Percentiles rank a stretch among this genome's conserved stretches.
Conservation (phyloP, 2,113 vertebrate genomes). For the Coregonus clupeaformis region DNA sequence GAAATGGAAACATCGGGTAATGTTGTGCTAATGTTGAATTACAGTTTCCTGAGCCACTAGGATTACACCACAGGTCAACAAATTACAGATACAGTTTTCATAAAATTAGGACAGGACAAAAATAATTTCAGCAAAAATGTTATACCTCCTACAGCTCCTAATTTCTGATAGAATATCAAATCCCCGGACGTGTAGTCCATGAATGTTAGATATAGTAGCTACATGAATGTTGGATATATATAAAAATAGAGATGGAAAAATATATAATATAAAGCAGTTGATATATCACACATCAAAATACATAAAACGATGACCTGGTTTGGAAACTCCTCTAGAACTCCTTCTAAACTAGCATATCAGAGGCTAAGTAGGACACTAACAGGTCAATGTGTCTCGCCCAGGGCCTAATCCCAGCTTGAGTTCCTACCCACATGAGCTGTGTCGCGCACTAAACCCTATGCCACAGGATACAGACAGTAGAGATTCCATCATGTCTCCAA, state of each 20-base stretch:
- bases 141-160: background rate
- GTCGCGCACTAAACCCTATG: constrained; percentile 1
- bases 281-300: no score
- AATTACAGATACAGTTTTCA: background rate
- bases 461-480: constrained; percentile 20
- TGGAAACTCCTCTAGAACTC: background rate
- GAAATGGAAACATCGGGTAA: no score
- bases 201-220: background rate
- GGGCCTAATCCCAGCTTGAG: constrained; percentile 42
- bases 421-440: constrained; percentile 36
- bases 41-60: no score
- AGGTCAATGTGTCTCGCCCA: constrained; percentile 35
- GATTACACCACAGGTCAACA: background rate
- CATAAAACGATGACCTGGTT: background rate
- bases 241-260: no score
- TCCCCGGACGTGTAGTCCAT: background rate
- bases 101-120: background rate
- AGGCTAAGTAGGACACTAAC: constrained; percentile 42
- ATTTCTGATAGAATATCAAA: background rate
- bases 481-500: constrained; percentile 57
- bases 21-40: no score
- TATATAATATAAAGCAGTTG: no score
- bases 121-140: background rate
- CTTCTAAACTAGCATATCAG: constrained; percentile 20
- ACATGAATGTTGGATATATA: no score